Evolutionary conservation across 2,113 vertebrate genomes (phyloP).

Genomic region (Macrotus californicus): DNA sequence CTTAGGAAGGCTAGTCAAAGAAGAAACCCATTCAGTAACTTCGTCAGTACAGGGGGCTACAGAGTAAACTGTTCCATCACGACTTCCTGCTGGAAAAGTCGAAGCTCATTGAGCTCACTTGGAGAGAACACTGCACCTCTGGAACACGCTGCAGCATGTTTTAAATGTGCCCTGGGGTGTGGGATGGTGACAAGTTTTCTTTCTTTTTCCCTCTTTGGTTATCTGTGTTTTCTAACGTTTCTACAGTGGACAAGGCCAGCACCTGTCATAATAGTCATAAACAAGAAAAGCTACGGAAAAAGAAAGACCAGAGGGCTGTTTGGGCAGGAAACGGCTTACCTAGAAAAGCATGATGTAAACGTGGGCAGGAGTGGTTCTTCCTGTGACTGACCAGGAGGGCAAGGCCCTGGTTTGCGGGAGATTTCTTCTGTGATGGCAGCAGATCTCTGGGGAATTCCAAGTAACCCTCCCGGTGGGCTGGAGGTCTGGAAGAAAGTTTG

Average conservation of each 20-base stretch:
- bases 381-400: background rate
- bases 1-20: conserved; percentile 11
- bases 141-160: background rate
- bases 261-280: conserved; percentile 7
- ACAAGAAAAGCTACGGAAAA: background rate
- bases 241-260: background rate
- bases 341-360: background rate
- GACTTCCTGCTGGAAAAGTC: conserved; percentile 39
- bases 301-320: background rate
- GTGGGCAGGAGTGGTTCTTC: rapidly evolving
- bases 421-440: background rate
- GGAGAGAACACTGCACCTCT: background rate
- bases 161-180: background rate
- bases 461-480: background rate
- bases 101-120: background rate
- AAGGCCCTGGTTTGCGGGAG: background rate
- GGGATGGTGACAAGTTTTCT: background rate
- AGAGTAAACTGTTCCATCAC: background rate
- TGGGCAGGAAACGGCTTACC: background rate
- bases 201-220: background rate
- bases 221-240: conserved; percentile 30
- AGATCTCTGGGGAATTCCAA: background rate
- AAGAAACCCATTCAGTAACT: conserved; percentile 25
- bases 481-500: background rate
- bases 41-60: background rate